These are phyloP conservation scores for Pteropus rufus DNA, from an alignment of 2,797 vertebrate genomes.

Conservation along the genomic window DNA sequence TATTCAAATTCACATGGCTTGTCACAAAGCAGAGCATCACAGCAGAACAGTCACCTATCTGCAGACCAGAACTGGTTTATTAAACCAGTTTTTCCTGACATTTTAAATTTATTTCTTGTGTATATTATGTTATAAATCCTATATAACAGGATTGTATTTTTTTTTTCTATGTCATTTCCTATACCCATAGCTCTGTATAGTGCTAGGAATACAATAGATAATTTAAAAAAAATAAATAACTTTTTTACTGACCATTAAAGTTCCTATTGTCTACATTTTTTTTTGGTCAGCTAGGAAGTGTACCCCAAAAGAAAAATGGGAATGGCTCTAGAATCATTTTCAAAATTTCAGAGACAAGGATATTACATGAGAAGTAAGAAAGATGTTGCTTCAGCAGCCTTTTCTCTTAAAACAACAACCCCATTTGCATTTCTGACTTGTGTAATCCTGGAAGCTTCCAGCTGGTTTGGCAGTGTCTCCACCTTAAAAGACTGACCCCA, in stretches of 20 bases:
- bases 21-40: not conserved
- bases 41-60: not conserved
- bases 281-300: not conserved
- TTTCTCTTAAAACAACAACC: not conserved
- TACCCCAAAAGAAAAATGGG: not conserved
- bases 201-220: not conserved
- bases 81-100: not conserved
- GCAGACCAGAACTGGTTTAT: not conserved
- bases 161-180: not conserved
- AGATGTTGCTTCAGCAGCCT: not conserved
- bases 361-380: not conserved
- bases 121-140: not conserved
- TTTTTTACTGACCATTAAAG: not conserved
- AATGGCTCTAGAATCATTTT: slow-evolving; percentile 11
- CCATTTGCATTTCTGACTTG: not conserved
- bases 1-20: not conserved
- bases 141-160: not conserved
- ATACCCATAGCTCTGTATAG: not conserved
- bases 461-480: not conserved
- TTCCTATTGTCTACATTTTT: not conserved
- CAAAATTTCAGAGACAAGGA: not conserved
- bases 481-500: not conserved
- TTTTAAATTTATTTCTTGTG: not conserved
- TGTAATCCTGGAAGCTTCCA: not conserved
- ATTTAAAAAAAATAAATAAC: not conserved